These are phyloP conservation scores for Galaxias olidus DNA, from an alignment of 2,797 vertebrate genomes.

Conservation along the genomic window DNA sequence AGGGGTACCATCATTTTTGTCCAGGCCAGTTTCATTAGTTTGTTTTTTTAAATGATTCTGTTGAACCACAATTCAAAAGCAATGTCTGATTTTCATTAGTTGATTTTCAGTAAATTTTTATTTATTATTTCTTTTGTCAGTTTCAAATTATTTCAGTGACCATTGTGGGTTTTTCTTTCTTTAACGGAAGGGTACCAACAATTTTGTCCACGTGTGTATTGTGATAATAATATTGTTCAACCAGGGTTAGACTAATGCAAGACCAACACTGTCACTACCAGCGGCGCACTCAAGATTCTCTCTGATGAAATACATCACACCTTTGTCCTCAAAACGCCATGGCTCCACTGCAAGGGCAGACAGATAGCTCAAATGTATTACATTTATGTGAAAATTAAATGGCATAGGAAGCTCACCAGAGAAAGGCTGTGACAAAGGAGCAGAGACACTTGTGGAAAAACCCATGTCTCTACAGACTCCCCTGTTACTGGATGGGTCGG, in stretches of 20 bases:
- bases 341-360: constrained; percentile 36
- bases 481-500: constrained; percentile 44
- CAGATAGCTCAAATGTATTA: constrained; percentile 51
- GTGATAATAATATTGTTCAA: too few relatives aligned
- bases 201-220: too few relatives aligned
- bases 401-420: constrained; percentile 43
- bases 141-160: too few relatives aligned
- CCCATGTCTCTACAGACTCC: constrained; percentile 43
- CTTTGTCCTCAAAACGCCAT: constrained; percentile 28
- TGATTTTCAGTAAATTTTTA: too few relatives aligned
- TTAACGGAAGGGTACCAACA: too few relatives aligned
- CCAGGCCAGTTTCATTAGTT: too few relatives aligned
- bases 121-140: too few relatives aligned
- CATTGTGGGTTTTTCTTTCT: too few relatives aligned
- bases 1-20: too few relatives aligned
- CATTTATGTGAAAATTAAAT: constrained; percentile 60
- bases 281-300: constrained; percentile 18
- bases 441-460: constrained; percentile 56
- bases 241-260: not conserved
- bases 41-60: too few relatives aligned
- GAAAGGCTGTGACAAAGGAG: constrained; percentile 55
- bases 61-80: too few relatives aligned
- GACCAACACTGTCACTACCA: constrained; percentile 15
- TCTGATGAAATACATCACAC: constrained; percentile 41
- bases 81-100: too few relatives aligned